Evolutionary conservation across 1,140 invertebrate species (phyloP).

Genomic region (Drosophila sulfurigaster): DNA sequence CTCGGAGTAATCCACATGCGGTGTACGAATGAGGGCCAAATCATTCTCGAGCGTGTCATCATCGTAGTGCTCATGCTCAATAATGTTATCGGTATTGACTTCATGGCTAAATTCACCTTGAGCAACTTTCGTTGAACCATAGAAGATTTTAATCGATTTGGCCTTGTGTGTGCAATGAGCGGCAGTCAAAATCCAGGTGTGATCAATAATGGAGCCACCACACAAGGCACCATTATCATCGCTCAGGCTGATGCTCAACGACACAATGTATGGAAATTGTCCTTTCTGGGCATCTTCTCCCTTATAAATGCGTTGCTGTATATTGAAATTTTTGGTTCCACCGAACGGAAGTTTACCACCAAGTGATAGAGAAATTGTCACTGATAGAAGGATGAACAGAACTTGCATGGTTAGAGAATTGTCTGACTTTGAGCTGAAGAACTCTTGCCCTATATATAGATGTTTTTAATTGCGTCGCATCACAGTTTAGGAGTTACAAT

Average conservation of each 20-base stretch:
- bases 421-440: too few species aligned
- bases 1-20: constrained; percentile 13
- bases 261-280: constrained; percentile 85
- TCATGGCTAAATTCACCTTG: constrained; percentile 41
- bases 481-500: too few species aligned
- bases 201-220: constrained; percentile 86
- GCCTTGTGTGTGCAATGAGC: constrained; percentile 64
- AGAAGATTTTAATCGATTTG: constrained; percentile 14
- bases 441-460: too few species aligned
- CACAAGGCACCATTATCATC: constrained; percentile 75
- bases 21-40: constrained; percentile 34
- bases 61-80: constrained; percentile 26
- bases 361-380: too few species aligned
- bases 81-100: constrained; percentile 80
- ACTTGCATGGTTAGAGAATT: too few species aligned
- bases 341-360: too few species aligned
- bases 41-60: constrained; percentile 15
- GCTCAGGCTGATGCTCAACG: constrained; percentile 49
- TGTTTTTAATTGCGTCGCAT: too few species aligned
- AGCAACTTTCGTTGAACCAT: constrained; percentile 1
- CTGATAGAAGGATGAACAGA: too few species aligned
- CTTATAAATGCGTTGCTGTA: too few species aligned
- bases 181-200: constrained; percentile 86
- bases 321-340: too few species aligned
- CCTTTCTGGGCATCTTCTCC: constrained; percentile 35